Percentiles rank a stretch among this genome's conserved stretches.
Conservation (phyloP, 2,888 invertebrate genomes). For the Eupithecia insigniata region DNA sequence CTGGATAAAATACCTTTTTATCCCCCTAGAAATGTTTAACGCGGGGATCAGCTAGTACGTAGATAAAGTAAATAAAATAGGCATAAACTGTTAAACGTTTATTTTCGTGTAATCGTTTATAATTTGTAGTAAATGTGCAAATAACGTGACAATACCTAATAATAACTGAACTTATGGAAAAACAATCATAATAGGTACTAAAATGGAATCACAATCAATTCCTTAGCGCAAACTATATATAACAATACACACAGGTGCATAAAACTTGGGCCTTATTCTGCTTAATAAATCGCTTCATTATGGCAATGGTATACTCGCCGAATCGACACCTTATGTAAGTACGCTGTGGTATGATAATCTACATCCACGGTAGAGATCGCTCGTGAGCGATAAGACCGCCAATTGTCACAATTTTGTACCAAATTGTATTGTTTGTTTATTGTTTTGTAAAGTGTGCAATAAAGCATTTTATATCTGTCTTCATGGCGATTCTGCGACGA, state of each 20-base stretch:
- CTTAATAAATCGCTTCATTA: background rate
- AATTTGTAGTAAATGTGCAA: conserved; percentile 81
- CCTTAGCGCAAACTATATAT: conserved; percentile 16
- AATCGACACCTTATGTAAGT: background rate
- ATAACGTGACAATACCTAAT: conserved; percentile 62
- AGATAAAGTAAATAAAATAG: too few species aligned
- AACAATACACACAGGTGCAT: background rate
- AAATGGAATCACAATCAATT: conserved; percentile 54
- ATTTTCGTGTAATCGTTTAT: conserved; percentile 78
- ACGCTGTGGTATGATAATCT: background rate
- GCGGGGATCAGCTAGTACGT: too few species aligned
- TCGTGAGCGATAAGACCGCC: too few species aligned
- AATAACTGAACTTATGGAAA: conserved; percentile 68
- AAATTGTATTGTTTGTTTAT: too few species aligned
- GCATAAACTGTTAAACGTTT: conserved; percentile 60
- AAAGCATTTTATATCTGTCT: too few species aligned
- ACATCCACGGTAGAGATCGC: too few species aligned
- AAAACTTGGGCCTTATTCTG: background rate
- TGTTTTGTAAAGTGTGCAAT: too few species aligned
- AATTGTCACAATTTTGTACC: too few species aligned
- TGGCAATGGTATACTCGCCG: background rate
- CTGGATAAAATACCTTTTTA: too few species aligned
- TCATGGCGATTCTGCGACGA: background rate
- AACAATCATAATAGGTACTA: conserved; percentile 52
- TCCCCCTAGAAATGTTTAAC: too few species aligned